Evolutionary conservation across 1,140 invertebrate species (phyloP).

Genomic region (Spodoptera frugiperda): DNA sequence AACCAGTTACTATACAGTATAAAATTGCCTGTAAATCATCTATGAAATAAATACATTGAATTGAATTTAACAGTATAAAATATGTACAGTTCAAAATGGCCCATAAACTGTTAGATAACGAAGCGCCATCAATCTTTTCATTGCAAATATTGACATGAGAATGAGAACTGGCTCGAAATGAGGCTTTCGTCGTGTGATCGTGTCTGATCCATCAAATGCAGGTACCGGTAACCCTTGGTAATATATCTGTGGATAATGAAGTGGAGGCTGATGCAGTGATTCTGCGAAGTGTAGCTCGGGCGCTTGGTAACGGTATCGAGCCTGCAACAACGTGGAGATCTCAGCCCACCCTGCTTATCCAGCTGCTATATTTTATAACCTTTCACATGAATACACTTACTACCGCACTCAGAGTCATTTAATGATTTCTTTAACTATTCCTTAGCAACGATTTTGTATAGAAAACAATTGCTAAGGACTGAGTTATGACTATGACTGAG

Average conservation of each 20-base stretch:
- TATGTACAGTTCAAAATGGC: background rate
- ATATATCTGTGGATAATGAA: constrained; percentile 43
- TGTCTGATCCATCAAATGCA: constrained; percentile 20
- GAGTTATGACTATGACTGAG: too few relatives aligned
- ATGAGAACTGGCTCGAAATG: constrained; percentile 8
- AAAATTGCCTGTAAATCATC: too few relatives aligned
- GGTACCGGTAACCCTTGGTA: constrained; percentile 18
- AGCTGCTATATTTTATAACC: background rate
- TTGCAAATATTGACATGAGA: constrained; percentile 16
- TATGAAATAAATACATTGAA: too few relatives aligned
- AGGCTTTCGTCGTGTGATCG: constrained; percentile 4
- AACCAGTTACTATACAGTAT: too few relatives aligned
- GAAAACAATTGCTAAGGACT: too few relatives aligned
- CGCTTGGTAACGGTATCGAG: constrained; percentile 67
- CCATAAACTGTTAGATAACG: constrained; percentile 11
- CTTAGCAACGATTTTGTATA: too few relatives aligned
- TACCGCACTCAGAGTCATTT: too few relatives aligned
- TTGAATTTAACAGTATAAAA: background rate
- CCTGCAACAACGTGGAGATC: constrained; percentile 4
- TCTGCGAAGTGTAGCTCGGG: constrained; percentile 70
- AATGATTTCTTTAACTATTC: too few relatives aligned
- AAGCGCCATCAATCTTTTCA: constrained; percentile 5
- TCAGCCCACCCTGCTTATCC: constrained; percentile 22
- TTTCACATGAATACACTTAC: background rate
- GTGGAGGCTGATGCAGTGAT: constrained; percentile 53